Percentiles rank a stretch among this genome's conserved stretches.
These are phyloP conservation scores for Sander lucioperca DNA, from an alignment of 2,113 vertebrate species.

Conservation along the genomic window DNA sequence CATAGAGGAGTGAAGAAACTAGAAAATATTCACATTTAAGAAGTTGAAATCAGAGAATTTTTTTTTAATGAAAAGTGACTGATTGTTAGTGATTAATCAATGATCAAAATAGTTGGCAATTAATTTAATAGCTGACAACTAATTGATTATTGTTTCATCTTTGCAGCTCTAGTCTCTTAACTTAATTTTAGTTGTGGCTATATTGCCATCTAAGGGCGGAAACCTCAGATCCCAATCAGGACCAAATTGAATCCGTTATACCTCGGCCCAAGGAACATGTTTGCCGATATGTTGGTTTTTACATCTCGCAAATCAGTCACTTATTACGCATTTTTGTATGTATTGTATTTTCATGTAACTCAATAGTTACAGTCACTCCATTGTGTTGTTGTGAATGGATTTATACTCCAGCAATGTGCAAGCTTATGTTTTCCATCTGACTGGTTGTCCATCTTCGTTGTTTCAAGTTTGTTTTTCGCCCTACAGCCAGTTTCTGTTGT, in stretches of 20 bases:
- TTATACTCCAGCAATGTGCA: not conserved
- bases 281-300: not conserved
- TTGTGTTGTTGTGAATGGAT: slow-evolving; percentile 9
- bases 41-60: no score
- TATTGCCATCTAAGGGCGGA: not conserved
- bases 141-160: no score
- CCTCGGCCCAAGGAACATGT: not conserved
- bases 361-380: not conserved
- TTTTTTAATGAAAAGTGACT: no score
- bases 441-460: slow-evolving; percentile 59
- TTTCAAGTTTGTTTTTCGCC: slow-evolving; percentile 62
- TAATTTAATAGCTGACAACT: no score
- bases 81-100: no score
- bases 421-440: slow-evolving; percentile 56
- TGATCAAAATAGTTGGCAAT: no score
- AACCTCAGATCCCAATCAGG: not conserved
- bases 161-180: not conserved
- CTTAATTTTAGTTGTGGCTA: slow-evolving; percentile 4
- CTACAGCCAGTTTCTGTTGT: slow-evolving; percentile 59
- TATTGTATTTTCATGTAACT: not conserved
- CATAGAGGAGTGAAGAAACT: no score
- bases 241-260: not conserved
- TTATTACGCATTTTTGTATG: not conserved
- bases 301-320: not conserved
- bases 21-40: no score